A percentile compares a stretch with the other conserved stretches of the same genome.
Conservation (phyloP, 2,113 vertebrate species). For the Tympanuchus pallidicinctus region DNA sequence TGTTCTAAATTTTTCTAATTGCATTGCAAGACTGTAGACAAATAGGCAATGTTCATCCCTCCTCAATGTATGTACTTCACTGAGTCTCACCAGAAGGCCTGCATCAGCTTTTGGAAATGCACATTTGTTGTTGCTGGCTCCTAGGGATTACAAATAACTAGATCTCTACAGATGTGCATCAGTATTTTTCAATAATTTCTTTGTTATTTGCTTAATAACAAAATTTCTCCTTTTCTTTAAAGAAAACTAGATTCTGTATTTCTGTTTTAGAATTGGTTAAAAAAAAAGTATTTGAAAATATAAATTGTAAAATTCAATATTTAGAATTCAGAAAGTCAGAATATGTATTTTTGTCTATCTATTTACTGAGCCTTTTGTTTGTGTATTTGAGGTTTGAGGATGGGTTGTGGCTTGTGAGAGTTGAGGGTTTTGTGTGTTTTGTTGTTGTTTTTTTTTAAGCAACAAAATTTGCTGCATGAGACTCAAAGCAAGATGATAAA, state of each 20-base stretch:
- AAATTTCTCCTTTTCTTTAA: background rate
- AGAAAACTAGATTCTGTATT: background rate
- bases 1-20: background rate
- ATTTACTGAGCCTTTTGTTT: background rate
- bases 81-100: background rate
- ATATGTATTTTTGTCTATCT: background rate
- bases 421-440: background rate
- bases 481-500: background rate
- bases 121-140: background rate
- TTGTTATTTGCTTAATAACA: background rate
- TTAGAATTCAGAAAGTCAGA: background rate
- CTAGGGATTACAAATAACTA: background rate
- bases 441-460: background rate
- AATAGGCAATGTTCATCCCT: background rate
- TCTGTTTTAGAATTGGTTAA: background rate
- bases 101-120: background rate
- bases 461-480: background rate
- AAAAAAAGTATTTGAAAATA: background rate
- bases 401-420: background rate
- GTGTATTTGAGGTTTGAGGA: background rate
- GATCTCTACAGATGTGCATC: background rate
- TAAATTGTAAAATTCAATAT: background rate
- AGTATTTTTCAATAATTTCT: background rate
- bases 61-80: background rate
- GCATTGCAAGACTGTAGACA: background rate